These are phyloP conservation scores for Paratrypauchen microcephalus DNA, from an alignment of 2,797 vertebrate genomes.

Conservation along the genomic window DNA sequence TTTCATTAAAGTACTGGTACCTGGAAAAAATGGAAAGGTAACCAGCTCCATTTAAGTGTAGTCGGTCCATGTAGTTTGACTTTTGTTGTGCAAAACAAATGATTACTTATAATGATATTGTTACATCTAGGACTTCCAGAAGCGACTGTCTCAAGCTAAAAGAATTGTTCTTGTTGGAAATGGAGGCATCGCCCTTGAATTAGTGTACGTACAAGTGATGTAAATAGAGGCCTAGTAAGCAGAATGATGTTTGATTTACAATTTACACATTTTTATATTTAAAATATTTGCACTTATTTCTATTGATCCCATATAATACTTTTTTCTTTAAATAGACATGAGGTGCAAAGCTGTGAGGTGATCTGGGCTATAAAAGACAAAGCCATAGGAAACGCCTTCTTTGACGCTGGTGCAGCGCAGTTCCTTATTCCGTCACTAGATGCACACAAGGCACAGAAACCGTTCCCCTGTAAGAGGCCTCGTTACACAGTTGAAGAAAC, in stretches of 20 bases:
- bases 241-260: neutral
- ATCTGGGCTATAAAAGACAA: conserved; percentile 97
- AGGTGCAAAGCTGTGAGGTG: conserved; percentile 91
- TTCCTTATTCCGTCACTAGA: conserved; percentile 88
- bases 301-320: neutral
- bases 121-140: conserved; percentile 87
- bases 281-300: neutral
- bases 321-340: conserved; percentile 76
- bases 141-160: conserved; percentile 82
- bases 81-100: neutral
- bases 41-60: neutral
- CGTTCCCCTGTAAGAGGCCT: conserved; percentile 81
- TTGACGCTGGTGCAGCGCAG: conserved; percentile 92
- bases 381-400: conserved; percentile 95
- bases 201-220: conserved; percentile 76
- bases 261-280: neutral
- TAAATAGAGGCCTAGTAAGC: neutral
- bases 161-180: conserved; percentile 91
- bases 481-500: conserved; percentile 80
- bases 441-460: conserved; percentile 68
- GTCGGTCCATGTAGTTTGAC: neutral
- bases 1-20: neutral
- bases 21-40: neutral
- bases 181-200: conserved; percentile 94
- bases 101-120: conserved; percentile 14